Base-by-base conservation (phyloP, 2,888 invertebrate species). In the Eudasyphora cyanicolor region DNA sequence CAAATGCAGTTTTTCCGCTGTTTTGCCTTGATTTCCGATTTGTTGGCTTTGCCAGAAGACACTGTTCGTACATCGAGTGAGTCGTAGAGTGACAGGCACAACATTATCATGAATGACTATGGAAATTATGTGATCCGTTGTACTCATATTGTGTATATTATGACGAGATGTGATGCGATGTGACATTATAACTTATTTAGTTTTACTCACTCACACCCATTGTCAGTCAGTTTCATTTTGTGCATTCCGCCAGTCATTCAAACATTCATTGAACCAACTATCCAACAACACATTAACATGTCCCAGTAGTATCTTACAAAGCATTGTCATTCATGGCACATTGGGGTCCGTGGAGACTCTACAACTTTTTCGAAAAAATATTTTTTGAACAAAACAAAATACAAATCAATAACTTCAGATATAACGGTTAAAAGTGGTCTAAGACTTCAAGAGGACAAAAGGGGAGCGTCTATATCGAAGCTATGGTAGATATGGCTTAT, bases 61-160 rank as follows among this genome's bases (percentile, higher is more conserved):
- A 60, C 51, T 6, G n/a, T n/a, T n/a, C n/a, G n/a, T n/a, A n/a
- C n/a, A n/a, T n/a, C n/a, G n/a, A 54, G 21, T 4, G n/a, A n/a
- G n/a, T n/a, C n/a, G 4, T 17, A n/a, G 49, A 54, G 5, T 60
- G 32, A 29, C n/a, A 29, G 60, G 17, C n/a, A 29, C 49, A 45
- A 17, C 49, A 49, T 6, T 19, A 17, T 49, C 17, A 7, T 8
- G 12, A 0, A 29, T 60, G 75, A 19, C 32, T 76, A 38, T 64
- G 73, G 21, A 69, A 60, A 57, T 81, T 12, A 69, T 69, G 35
- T 70, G 60, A 38, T 64, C 35, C 51, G 45, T 62, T 80, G 69
- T 49, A 38, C n/a, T n/a, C n/a, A n/a, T n/a, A n/a, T n/a, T n/a
- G n/a, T n/a, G n/a, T n/a, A n/a, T n/a, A n/a, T n/a, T n/a, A n/a